Base-by-base conservation (phyloP, 2,113 vertebrate genomes). In the Nothobranchius kuhntae region DNA sequence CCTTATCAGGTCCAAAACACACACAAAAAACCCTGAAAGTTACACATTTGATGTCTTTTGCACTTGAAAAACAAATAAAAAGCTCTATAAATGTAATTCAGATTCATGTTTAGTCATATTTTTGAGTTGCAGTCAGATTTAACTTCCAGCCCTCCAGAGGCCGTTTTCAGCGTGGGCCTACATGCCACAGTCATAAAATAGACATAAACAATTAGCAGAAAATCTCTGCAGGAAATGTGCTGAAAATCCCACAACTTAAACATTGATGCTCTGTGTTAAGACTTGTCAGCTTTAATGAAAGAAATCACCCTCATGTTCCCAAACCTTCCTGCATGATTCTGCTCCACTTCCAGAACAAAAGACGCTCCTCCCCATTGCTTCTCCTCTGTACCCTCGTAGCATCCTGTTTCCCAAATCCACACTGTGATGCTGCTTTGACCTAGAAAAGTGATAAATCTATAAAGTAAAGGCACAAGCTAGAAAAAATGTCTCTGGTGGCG, bases 371-470 rank as follows among this genome's bases (percentile, higher is more conserved):
- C 30, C 30, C 30, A 1, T 30, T 30, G 24, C 21, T 73, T 4
- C 36, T 14, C 1, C 6, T 26, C 15, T 10, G 44, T 45, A 11
- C 11, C 21, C n/a, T 53, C 26, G 6, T 21, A 51, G 42, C 53
- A 63, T 14, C 14, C 46, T 17, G 59, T 15, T 45, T 13, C 40
- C 53, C 35, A 51, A 50, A 64, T 80, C 58, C 35, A 40, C n/a
- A 14, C 42, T 35, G 64, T 70, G 48, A 51, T 51, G 61, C 57
- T 40, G 2, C 68, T 80, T 48, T 68, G 72, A 78, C 75, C 64
- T 58, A 69, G 67, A 84, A 82, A 73, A 58, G 58, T 53, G 56
- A 78, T 52, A 55, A 77, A 60, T 62, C 78, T 53, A 54, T 80
- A 71, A 80, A 75, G 51, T 26, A 21, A 55, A 57, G 68, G 48